A percentile compares a stretch with the other conserved stretches of the same genome.
Evolutionary conservation across 2,113 vertebrate species (phyloP).

Genomic region (Nipponia nippon): DNA sequence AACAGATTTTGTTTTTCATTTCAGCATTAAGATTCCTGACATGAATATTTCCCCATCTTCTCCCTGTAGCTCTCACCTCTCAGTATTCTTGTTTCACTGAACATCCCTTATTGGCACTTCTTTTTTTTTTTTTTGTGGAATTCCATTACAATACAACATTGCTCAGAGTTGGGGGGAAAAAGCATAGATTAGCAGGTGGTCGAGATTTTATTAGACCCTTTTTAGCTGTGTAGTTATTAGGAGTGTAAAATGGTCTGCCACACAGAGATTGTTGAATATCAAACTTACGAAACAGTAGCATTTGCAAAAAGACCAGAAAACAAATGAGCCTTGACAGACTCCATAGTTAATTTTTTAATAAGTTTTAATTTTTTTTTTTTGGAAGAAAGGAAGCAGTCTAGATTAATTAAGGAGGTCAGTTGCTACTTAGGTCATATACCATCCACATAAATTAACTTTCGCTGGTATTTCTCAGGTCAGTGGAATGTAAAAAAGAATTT

Average conservation of each 20-base stretch:
- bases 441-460: neutral
- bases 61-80: neutral
- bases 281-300: neutral
- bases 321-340: neutral
- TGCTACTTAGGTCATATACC: neutral
- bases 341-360: neutral
- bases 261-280: neutral
- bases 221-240: neutral
- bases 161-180: neutral
- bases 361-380: neutral
- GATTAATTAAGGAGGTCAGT: neutral
- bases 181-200: neutral
- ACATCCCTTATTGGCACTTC: too few relatives aligned
- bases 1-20: neutral
- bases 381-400: neutral
- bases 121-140: neutral
- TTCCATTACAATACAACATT: neutral
- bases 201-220: neutral
- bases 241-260: neutral
- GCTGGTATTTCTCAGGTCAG: neutral
- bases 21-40: neutral
- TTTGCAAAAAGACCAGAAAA: neutral
- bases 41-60: neutral
- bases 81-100: neutral
- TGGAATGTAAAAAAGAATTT: neutral